Percentiles rank a stretch among this genome's conserved stretches.
Evolutionary conservation across 2,113 vertebrate genomes (phyloP).

Genomic region (Mus pahari): DNA sequence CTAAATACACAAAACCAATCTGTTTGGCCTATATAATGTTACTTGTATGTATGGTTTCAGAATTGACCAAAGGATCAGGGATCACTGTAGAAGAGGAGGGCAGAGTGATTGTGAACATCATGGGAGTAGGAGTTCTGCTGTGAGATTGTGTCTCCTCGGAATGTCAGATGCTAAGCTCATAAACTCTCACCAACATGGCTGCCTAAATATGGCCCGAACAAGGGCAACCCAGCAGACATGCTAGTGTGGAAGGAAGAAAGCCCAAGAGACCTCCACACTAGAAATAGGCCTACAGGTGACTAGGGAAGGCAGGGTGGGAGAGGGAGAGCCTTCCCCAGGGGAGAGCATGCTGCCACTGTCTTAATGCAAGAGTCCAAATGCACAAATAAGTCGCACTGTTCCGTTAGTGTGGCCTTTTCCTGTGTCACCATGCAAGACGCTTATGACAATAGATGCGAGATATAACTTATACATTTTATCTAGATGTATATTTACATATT

Average conservation of each 20-base stretch:
- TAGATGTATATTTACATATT: neutral
- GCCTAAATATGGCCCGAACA: neutral
- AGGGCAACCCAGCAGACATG: neutral
- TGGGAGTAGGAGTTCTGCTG: neutral
- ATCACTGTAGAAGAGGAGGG: no score
- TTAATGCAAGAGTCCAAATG: conserved; percentile 17
- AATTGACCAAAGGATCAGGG: neutral
- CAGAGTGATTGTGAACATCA: neutral
- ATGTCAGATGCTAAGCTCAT: neutral
- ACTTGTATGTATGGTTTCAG: neutral
- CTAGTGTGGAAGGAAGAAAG: neutral
- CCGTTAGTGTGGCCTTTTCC: conserved; percentile 48
- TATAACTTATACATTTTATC: neutral
- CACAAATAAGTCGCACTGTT: conserved; percentile 58
- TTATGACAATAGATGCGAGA: neutral
- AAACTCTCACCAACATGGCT: neutral
- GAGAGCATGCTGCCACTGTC: neutral
- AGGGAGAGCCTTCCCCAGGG: no score
- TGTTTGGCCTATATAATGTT: neutral
- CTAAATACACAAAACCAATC: neutral
- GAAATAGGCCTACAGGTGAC: neutral
- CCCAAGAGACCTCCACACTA: neutral
- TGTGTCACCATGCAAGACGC: conserved; percentile 55
- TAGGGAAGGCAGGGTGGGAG: neutral
- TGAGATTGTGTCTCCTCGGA: neutral